Conservation (phyloP, 1,140 invertebrate genomes). For the Latrodectus geometricus region DNA sequence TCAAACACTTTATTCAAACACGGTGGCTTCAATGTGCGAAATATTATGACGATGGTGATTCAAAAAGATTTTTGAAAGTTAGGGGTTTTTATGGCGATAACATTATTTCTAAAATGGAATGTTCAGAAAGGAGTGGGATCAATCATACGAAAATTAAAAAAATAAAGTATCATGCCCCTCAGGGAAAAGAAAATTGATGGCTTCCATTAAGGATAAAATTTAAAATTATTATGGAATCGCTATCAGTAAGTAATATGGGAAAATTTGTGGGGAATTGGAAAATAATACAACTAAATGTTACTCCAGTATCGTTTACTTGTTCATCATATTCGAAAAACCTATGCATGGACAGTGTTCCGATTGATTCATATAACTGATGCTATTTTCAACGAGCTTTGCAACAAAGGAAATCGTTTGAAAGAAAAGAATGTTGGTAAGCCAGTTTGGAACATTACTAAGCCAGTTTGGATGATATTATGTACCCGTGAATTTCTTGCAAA, state of each 20-base stretch:
- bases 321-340: background rate
- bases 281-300: background rate
- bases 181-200: conserved; percentile 1
- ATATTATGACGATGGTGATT: no score
- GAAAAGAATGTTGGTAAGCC: background rate
- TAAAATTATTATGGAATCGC: conserved; percentile 20
- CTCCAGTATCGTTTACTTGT: background rate
- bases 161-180: background rate
- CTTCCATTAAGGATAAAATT: background rate
- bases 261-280: background rate
- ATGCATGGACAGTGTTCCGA: conserved; percentile 16
- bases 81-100: background rate
- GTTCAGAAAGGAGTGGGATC: background rate
- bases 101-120: background rate
- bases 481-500: no score
- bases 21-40: no score
- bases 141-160: background rate
- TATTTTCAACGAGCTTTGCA: background rate
- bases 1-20: no score
- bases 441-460: no score
- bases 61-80: no score
- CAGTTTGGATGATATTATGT: background rate
- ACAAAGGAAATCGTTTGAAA: background rate
- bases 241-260: background rate
- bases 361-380: background rate